Conservation (phyloP, 2,113 vertebrate genomes). For the Epinephelus cyanopodus region DNA sequence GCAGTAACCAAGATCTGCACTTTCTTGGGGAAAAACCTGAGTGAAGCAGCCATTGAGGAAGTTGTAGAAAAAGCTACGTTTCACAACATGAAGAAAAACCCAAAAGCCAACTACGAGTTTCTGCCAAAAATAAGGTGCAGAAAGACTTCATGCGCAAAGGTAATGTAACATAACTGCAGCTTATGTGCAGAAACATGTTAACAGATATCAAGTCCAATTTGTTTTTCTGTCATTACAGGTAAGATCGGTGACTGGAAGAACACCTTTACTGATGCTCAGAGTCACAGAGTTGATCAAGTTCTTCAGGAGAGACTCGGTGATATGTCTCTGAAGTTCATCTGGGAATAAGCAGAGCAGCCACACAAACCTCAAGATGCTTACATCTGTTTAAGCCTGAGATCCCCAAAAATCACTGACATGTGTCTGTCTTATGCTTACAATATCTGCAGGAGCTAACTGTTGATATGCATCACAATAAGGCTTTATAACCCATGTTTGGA, state of each 20-base stretch:
- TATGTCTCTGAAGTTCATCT: slow-evolving; percentile 67
- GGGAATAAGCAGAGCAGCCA: slow-evolving; percentile 45
- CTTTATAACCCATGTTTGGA: not conserved
- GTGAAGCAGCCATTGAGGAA: slow-evolving; percentile 52
- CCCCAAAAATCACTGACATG: no score
- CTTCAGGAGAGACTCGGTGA: slow-evolving; percentile 69
- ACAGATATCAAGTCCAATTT: not conserved
- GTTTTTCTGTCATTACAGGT: slow-evolving; percentile 51
- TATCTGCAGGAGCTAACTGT: not conserved
- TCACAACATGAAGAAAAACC: slow-evolving; percentile 76
- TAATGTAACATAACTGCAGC: slow-evolving; percentile 18
- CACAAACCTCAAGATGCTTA: not conserved
- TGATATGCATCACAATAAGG: no score
- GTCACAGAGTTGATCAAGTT: slow-evolving; percentile 67
- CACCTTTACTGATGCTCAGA: slow-evolving; percentile 74
- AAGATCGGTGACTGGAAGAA: slow-evolving; percentile 80
- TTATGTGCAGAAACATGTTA: not conserved
- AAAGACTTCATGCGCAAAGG: slow-evolving; percentile 81
- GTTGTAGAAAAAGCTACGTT: slow-evolving; percentile 80
- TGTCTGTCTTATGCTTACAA: not conserved
- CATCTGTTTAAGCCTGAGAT: not conserved
- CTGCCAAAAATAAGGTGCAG: slow-evolving; percentile 49
- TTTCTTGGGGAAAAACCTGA: slow-evolving; percentile 78
- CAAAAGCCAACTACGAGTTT: slow-evolving; percentile 78
- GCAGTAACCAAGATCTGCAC: slow-evolving; percentile 69